A percentile compares a stretch with the other conserved stretches of the same genome.
Evolutionary conservation across 2,113 vertebrate genomes (phyloP).

Genomic region (Phycodurus eques): DNA sequence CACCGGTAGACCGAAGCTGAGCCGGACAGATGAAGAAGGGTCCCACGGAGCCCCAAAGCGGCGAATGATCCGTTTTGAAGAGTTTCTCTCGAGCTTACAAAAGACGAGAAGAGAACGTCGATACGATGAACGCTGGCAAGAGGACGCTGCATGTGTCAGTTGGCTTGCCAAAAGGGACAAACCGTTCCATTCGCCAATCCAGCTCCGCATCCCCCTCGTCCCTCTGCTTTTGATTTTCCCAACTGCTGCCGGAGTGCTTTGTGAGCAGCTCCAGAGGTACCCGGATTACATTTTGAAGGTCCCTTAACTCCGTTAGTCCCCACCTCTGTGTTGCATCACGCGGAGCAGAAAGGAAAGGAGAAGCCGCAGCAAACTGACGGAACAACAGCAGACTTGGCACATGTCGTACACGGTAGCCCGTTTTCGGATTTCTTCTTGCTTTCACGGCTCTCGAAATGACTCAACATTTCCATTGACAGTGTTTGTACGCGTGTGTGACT

Average conservation of each 20-base stretch:
- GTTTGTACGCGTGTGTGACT: no score
- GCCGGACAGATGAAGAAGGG: background rate
- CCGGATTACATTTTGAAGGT: constrained; percentile 32
- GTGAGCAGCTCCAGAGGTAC: constrained; percentile 12
- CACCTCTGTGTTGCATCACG: constrained; percentile 8
- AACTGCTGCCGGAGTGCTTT: constrained; percentile 41
- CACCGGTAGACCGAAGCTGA: background rate
- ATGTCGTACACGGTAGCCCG: background rate
- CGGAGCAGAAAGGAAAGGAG: constrained; percentile 38
- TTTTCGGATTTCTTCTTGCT: background rate
- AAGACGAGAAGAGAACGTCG: constrained; percentile 15
- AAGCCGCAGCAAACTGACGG: constrained; percentile 52
- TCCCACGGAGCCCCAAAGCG: background rate
- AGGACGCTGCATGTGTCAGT: constrained; percentile 53
- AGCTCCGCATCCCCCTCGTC: constrained; percentile 44
- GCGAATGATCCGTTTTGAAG: constrained; percentile 3
- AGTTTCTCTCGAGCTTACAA: constrained; percentile 28
- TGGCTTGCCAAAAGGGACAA: constrained; percentile 67
- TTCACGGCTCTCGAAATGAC: constrained; percentile 6
- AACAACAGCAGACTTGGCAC: constrained; percentile 24
- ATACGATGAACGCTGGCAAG: constrained; percentile 59
- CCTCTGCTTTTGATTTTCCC: constrained; percentile 39
- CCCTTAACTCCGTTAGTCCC: background rate
- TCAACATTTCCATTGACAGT: constrained; percentile 10
- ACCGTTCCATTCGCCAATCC: constrained; percentile 55